Base-by-base conservation (phyloP, 1,140 invertebrate species). In the Danaus plexippus region DNA sequence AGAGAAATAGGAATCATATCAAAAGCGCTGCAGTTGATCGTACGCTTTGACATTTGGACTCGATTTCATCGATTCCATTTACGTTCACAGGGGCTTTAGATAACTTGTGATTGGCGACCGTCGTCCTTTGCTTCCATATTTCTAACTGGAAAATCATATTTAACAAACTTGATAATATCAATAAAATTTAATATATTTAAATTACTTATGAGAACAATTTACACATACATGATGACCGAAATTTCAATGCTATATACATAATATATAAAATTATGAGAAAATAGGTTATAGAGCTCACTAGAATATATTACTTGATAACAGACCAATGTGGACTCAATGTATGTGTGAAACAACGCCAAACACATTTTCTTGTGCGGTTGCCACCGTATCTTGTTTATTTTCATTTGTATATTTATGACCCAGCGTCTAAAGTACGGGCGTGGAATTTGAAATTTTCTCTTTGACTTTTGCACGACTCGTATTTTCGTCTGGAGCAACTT, bases 11-110 rank as follows among this genome's bases (percentile, higher is more conserved):
- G 15, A 47, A 47, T 47, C 10, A 15, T 7, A 47, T 47, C 45
- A 9, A 47, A 56, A 22, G 11, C 41, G 45, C 47, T 50, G 47
- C 57, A 52, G 32, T 47, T 48, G 46, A 52, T 62, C 53, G 55
- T 55, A 51, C 49, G 63, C 63, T 64, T 53, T 61, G 63, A 65
- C 55, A 54, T 45, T 52, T 55, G 12, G 46, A 64, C 45, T 44
- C 52, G 63, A 61, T 65, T 65, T 58, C 47, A 53, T 54, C 47
- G 53, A 65, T 58, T 59, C 55, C 42, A 52, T 65, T 58, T 58
- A 4, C 52, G 47, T 50, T 56, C 44, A 18, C 32, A 57, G 51
- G 50, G 59, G 41, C 44, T 51, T 45, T 43, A 48, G 50, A 56
- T 58, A 32, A 52, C 61, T 54, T 43, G 52, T 57, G 56, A 52